Base-by-base conservation (phyloP, 2,113 vertebrate genomes). In the Rhabdomys dilectus region DNA sequence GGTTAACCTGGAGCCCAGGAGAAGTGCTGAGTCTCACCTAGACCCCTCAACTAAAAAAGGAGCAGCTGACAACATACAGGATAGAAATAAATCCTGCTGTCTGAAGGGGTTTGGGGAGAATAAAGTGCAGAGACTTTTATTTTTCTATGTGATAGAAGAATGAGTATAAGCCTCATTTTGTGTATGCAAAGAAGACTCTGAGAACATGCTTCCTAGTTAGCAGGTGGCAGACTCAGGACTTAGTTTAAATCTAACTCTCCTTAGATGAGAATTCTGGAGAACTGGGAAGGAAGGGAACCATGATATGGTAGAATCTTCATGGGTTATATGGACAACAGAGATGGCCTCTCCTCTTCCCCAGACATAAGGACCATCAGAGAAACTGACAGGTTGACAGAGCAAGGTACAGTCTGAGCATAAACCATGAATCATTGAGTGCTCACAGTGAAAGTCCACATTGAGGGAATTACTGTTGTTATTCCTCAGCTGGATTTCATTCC, bases 221-320 rank as follows among this genome's bases (percentile, higher is more conserved):
- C 68, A 78, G 64, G 36, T 42, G 15, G 11, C 13, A 92, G 51
- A 58, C 21, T 34, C 34, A 26, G 36, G 21, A 80, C 81, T 66
- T n/a, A 66, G 34, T 8, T 45, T 21, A 36, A 36, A n/a, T 75
- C 24, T 64, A 31, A 85, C 26, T 80, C 26, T 91, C 36, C 60
- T 60, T 72, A 92, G 42, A 77, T 84, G 48, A 95, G 21, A 34
- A 1, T 78, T 88, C 56, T 88, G n/a, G 39, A 96, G 31, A 85
- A 89, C 39, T 85, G 51, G 6, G 29, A 75, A 51, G 31, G 10
- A 7, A 68, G 77, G 58, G 68, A 91, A 68, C 36, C 45, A 9
- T 88, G 26, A 31, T 22, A 9, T 70, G 48, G 34, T 60, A 53
- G 48, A 85, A 34, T 85, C 56, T 91, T 92, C 34, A 2, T 42